Evolutionary conservation across 2,113 vertebrate genomes (phyloP).

Genomic region (Empidonax alnorum): DNA sequence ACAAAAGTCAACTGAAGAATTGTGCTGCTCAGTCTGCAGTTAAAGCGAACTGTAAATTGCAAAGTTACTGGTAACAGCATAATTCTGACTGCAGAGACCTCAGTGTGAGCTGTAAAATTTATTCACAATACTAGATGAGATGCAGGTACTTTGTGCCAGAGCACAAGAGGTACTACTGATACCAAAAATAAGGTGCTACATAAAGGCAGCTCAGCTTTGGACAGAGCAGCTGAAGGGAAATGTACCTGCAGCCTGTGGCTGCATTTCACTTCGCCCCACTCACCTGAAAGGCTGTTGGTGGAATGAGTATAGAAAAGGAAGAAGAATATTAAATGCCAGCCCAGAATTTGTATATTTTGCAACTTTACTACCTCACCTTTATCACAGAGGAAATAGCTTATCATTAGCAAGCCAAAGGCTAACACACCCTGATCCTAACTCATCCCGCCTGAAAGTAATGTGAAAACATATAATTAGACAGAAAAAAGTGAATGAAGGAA

Average conservation of each 20-base stretch:
- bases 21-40: background rate
- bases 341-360: background rate
- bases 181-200: background rate
- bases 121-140: background rate
- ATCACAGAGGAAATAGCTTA: background rate
- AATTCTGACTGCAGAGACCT: background rate
- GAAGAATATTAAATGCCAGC: background rate
- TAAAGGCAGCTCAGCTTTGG: background rate
- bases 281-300: background rate
- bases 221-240: background rate
- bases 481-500: background rate
- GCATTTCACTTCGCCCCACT: background rate
- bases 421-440: background rate
- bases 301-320: background rate
- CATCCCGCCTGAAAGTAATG: background rate
- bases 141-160: background rate
- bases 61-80: background rate
- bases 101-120: background rate
- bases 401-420: background rate
- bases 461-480: background rate
- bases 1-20: background rate
- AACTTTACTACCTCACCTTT: background rate
- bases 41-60: background rate
- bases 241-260: background rate
- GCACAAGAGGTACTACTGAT: background rate